These are phyloP conservation scores for Pogonomyrmex californicus DNA, from an alignment of 1,140 invertebrate species.

Conservation along the genomic window DNA sequence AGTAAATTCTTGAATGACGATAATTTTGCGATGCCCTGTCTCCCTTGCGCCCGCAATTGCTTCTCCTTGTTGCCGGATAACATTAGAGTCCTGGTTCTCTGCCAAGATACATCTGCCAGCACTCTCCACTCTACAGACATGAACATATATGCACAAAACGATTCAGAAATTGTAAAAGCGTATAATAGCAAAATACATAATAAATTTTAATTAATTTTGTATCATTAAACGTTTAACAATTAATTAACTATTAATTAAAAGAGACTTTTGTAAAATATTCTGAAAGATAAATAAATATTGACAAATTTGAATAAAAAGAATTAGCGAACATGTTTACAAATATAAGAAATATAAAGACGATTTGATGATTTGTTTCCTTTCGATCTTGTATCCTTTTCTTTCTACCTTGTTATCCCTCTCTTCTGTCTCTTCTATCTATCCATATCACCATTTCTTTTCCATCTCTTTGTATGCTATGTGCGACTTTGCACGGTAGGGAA, in stretches of 20 bases:
- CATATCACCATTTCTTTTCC: neutral
- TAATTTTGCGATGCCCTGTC: conserved; percentile 78
- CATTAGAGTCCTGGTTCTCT: conserved; percentile 80
- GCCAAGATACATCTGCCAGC: conserved; percentile 81
- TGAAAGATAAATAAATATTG: neutral
- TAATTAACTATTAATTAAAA: neutral
- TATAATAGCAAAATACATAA: conserved; percentile 3
- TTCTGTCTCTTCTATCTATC: neutral
- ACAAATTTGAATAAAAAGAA: neutral
- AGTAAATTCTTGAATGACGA: conserved; percentile 78
- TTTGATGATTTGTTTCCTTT: neutral
- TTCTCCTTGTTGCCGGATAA: conserved; percentile 79
- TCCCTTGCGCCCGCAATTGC: conserved; percentile 53
- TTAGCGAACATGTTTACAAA: neutral
- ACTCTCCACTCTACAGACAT: conserved; percentile 52
- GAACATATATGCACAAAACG: neutral
- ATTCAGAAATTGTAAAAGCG: neutral
- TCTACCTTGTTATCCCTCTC: neutral
- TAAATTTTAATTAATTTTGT: neutral
- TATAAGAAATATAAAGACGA: neutral
- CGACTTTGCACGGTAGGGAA: conserved; percentile 36
- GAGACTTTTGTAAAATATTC: neutral
- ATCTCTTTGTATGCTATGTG: conserved; percentile 25
- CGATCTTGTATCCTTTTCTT: neutral
- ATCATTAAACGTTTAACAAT: neutral